phyloP scores from a whole-genome alignment of 2,113 vertebrate genomes.

The Orycteropus afer region DNA sequence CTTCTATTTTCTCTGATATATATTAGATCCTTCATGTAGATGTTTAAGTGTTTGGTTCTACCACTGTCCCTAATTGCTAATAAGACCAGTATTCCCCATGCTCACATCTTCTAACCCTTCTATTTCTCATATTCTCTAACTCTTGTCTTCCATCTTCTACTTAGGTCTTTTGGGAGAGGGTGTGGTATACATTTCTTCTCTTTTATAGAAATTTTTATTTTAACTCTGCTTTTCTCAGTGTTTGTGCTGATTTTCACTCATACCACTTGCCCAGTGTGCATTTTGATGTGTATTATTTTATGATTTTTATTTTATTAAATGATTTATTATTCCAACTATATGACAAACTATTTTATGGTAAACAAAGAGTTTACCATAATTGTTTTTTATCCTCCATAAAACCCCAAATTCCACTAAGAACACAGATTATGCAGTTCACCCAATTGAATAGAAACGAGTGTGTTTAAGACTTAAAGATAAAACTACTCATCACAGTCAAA shows the following conservation, averaged over 20 bases:
- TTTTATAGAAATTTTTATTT: neutral
- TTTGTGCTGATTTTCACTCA: neutral
- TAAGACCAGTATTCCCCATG: neutral
- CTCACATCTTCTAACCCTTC: neutral
- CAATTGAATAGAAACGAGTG: neutral
- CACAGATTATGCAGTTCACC: neutral
- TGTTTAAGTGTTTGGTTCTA: neutral
- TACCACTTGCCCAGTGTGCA: neutral
- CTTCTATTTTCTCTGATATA: neutral
- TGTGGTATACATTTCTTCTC: neutral
- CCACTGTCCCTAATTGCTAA: neutral
- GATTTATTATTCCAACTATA: neutral
- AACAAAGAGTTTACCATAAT: neutral
- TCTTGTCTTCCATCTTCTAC: neutral
- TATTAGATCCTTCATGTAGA: neutral
- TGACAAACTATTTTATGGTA: neutral
- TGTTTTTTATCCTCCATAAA: neutral
- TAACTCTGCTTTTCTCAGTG: neutral
- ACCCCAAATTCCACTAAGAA: neutral
- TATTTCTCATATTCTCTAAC: neutral
- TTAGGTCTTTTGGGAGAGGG: neutral
- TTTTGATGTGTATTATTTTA: neutral
- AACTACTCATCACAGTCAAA: neutral
- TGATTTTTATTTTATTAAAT: slow-evolving; percentile 29
- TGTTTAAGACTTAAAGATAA: neutral